A percentile compares a stretch with the other conserved stretches of the same genome.
These are phyloP conservation scores for Chrosomus eos DNA, from an alignment of 2,797 vertebrate genomes.

Conservation along the genomic window DNA sequence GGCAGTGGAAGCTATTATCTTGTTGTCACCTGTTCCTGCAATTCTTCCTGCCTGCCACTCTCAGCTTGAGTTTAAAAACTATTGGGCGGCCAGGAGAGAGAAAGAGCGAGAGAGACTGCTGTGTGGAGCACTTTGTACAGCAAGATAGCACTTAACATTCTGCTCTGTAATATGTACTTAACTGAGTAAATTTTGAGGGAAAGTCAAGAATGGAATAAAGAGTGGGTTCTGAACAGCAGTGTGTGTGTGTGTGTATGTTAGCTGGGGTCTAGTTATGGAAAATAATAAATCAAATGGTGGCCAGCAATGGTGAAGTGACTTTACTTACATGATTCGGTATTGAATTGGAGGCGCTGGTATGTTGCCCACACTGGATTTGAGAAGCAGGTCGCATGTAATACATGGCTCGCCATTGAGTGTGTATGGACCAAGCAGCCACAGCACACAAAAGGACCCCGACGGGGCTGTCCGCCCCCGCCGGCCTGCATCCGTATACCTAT, in stretches of 20 bases:
- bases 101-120: conserved; percentile 32
- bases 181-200: conserved; percentile 31
- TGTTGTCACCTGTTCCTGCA: conserved; percentile 65
- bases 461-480: conserved; percentile 16
- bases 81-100: conserved; percentile 33
- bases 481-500: conserved; percentile 35
- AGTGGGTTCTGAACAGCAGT: neutral
- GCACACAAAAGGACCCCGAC: conserved; percentile 46
- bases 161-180: conserved; percentile 49
- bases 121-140: conserved; percentile 48
- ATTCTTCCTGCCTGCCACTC: conserved; percentile 56
- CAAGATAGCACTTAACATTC: conserved; percentile 54
- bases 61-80: conserved; percentile 64
- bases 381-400: conserved; percentile 27
- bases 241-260: no score
- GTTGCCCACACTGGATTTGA: conserved; percentile 47
- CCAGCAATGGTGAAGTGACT: conserved; percentile 9
- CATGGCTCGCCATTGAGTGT: conserved; percentile 22
- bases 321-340: conserved; percentile 37
- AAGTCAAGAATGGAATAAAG: conserved; percentile 39
- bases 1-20: conserved; percentile 69
- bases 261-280: no score
- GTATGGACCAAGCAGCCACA: neutral
- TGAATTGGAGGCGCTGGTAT: conserved; percentile 36
- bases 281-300: no score